phyloP scores from a whole-genome alignment of 2,888 invertebrate species.

The Torymus aiolomorphi region DNA sequence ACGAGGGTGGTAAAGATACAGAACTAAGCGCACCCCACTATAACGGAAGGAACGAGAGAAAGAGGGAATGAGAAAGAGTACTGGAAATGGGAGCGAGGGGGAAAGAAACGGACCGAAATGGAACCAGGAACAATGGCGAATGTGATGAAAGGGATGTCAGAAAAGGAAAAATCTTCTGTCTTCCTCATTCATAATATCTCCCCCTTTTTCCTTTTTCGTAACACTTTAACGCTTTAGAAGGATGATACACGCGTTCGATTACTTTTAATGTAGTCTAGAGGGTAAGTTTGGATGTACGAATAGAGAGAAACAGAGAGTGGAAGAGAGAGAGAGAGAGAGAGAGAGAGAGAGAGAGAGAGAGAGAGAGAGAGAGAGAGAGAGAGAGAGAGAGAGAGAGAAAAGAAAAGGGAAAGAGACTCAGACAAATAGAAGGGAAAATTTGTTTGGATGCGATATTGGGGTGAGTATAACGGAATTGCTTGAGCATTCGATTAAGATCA shows the following conservation, averaged over 20 bases:
- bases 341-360: too few relatives aligned
- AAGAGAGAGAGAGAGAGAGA: too few relatives aligned
- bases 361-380: too few relatives aligned
- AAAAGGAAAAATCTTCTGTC: neutral
- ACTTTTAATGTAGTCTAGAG: constrained; percentile 32
- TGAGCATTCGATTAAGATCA: constrained; percentile 1
- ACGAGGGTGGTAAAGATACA: neutral
- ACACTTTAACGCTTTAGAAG: constrained; percentile 43
- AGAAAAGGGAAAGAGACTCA: too few relatives aligned
- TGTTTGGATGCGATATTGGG: neutral
- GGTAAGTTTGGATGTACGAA: too few relatives aligned
- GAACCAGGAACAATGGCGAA: neutral
- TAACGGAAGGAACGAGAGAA: neutral
- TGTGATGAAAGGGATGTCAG: neutral
- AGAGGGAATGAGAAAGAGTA: neutral
- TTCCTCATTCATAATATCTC: neutral
- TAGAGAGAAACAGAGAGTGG: too few relatives aligned
- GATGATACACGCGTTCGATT: constrained; percentile 49
- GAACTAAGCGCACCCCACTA: neutral
- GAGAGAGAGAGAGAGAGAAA: too few relatives aligned
- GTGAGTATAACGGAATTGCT: neutral
- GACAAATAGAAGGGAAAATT: constrained; percentile 13
- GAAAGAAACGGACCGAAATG: constrained; percentile 1
- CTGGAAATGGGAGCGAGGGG: neutral
- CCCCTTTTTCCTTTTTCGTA: constrained; percentile 12